Evolutionary conservation across 2,797 vertebrate genomes (phyloP).

Genomic region (Morelia viridis): DNA sequence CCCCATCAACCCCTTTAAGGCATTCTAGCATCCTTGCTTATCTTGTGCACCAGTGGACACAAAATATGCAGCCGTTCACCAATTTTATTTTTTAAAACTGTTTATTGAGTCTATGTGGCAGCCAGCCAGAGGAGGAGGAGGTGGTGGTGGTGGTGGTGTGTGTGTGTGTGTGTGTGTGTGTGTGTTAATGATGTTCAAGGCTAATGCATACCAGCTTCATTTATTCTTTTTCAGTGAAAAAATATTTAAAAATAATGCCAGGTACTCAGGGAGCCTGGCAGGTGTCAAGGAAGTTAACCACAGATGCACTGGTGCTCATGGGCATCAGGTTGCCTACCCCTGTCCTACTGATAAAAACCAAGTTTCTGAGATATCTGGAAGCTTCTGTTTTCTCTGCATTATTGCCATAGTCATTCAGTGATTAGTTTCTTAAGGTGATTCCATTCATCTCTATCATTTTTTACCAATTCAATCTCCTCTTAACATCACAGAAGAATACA

Average conservation of each 20-base stretch:
- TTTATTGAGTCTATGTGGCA: not conserved
- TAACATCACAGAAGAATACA: not conserved
- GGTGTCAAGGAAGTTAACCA: not conserved
- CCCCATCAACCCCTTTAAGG: not conserved
- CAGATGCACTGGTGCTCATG: not conserved
- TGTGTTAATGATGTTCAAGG: not conserved
- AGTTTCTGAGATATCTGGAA: not conserved
- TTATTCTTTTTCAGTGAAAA: not conserved
- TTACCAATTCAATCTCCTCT: not conserved
- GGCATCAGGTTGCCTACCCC: not conserved
- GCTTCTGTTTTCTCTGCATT: not conserved
- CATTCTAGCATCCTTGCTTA: not conserved
- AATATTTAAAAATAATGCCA: not conserved
- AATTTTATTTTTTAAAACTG: not conserved
- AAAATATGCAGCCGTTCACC: not conserved
- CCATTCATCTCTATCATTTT: not conserved
- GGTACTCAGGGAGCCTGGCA: not conserved
- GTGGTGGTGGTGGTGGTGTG: not conserved
- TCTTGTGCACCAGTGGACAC: not conserved
- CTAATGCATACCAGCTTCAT: not conserved
- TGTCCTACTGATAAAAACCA: not conserved
- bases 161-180: not conserved
- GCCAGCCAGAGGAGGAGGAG: not conserved
- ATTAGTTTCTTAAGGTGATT: not conserved
- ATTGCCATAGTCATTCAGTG: too few relatives aligned